A percentile compares a stretch with the other conserved stretches of the same genome.
These are phyloP conservation scores for Stratiomys singularior DNA, from an alignment of 2,888 invertebrate genomes.

Conservation along the genomic window DNA sequence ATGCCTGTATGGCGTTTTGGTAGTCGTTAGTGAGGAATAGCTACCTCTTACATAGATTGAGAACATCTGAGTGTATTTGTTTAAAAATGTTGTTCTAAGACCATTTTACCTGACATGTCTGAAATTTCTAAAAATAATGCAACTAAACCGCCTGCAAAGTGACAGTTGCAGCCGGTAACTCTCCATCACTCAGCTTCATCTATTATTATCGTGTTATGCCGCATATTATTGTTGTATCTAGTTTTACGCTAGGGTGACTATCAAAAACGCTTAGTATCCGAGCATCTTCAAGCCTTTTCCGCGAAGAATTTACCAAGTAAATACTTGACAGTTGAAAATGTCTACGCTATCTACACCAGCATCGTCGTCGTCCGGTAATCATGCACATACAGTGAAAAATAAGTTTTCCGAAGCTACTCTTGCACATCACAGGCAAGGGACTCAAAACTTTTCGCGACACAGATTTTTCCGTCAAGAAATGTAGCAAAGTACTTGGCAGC, in stretches of 20 bases:
- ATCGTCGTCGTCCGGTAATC: background rate
- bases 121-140: too few relatives aligned
- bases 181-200: too few relatives aligned
- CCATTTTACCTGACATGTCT: too few relatives aligned
- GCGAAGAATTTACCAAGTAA: conserved; percentile 25
- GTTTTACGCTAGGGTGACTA: background rate
- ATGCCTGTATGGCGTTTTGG: too few relatives aligned
- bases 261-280: background rate
- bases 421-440: background rate
- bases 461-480: conserved; percentile 35
- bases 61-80: too few relatives aligned
- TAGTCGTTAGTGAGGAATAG: too few relatives aligned
- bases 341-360: conserved; percentile 2
- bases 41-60: too few relatives aligned
- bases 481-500: conserved; percentile 36
- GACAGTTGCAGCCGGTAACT: too few relatives aligned
- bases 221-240: background rate
- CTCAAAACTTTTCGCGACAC: conserved; percentile 23
- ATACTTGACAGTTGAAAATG: conserved; percentile 30
- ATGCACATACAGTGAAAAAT: conserved; percentile 16
- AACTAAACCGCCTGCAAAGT: too few relatives aligned
- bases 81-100: too few relatives aligned
- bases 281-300: conserved; percentile 20
- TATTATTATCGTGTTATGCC: background rate
- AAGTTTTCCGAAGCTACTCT: conserved; percentile 20